A percentile compares a stretch with the other conserved stretches of the same genome.
Conservation (phyloP, 2,797 vertebrate genomes). For the Ceryle rudis region DNA sequence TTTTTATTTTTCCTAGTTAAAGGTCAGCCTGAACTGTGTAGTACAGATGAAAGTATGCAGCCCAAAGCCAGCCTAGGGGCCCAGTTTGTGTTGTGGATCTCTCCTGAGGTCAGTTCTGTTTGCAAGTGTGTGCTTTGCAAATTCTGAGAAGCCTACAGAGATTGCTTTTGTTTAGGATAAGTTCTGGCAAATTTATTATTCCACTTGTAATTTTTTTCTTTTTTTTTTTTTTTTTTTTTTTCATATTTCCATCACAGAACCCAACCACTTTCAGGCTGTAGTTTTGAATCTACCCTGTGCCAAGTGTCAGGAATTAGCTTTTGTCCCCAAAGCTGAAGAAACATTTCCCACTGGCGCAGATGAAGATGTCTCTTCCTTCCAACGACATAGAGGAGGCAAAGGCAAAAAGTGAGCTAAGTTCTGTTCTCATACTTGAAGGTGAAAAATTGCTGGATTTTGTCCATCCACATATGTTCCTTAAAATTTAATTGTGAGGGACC, state of each 20-base stretch:
- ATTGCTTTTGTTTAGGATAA: constrained; percentile 33
- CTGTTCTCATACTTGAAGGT: background rate
- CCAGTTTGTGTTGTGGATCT: constrained; percentile 45
- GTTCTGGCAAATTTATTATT: constrained; percentile 30
- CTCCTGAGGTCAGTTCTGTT: constrained; percentile 47
- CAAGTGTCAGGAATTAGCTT: background rate
- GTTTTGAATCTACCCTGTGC: constrained; percentile 4
- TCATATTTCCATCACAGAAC: background rate
- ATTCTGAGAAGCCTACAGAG: constrained; percentile 35
- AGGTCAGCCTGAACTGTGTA: constrained; percentile 43
- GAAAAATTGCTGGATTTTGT: constrained; percentile 2
- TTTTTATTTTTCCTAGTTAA: constrained; percentile 54
- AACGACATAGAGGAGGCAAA: background rate
- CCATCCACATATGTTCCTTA: background rate
- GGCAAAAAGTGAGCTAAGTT: background rate
- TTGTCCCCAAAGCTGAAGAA: background rate
- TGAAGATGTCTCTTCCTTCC: background rate
- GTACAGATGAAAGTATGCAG: constrained; percentile 55
- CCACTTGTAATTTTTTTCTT: background rate
- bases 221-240: background rate
- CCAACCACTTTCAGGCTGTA: background rate
- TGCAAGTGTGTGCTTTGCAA: constrained; percentile 6
- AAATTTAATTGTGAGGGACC: background rate
- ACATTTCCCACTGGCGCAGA: background rate
- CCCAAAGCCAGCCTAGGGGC: constrained; percentile 63